Evolutionary conservation across 2,797 vertebrate species (phyloP), one percentile per base, ranked within the genome.

Genomic region (Botia kubotai): DNA sequence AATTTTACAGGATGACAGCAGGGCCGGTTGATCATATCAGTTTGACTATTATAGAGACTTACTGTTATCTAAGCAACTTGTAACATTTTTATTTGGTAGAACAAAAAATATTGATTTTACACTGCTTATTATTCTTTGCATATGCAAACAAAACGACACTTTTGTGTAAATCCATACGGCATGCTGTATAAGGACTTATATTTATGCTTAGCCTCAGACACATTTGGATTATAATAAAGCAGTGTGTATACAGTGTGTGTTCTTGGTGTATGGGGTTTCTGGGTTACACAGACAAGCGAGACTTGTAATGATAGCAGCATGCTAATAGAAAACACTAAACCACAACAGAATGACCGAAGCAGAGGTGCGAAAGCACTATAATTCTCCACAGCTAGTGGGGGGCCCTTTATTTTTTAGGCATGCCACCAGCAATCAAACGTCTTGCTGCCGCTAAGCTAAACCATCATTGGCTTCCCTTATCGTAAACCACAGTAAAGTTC

Each of bases 371-470:
- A 87, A 23, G 72, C 83, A 84, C 33, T 33, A 33, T 33, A 5
- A 33, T 5, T 33, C 33, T 33, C 88, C 87, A 89, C 86, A 0
- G 79, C 88, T 81, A 36, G 70, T 65, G 76, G 87, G 67, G 83
- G 63, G 26, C 83, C 84, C 88, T 92, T 93, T 91, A 91, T 93
- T 93, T 90, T 91, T 86, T 80, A 82, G 86, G 89, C 88, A 83
- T 90, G 88, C 85, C 87, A 84, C 87, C 86, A 86, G 85, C 89
- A 87, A 93, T 93, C 90, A 90, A 92, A 85, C 88, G 1, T 75
- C 80, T 81, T 66, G 86, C 77, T 75, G 87, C 89, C 89, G 84
- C 82, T 63, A 87, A 87, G 90, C 90, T 91, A 90, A 86, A 90
- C 84, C 85, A 75, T 48, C 39, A 73, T 82, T 87, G 81, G 66